Conservation (phyloP, 2,113 vertebrate genomes). For the Girardinichthys multiradiatus region DNA sequence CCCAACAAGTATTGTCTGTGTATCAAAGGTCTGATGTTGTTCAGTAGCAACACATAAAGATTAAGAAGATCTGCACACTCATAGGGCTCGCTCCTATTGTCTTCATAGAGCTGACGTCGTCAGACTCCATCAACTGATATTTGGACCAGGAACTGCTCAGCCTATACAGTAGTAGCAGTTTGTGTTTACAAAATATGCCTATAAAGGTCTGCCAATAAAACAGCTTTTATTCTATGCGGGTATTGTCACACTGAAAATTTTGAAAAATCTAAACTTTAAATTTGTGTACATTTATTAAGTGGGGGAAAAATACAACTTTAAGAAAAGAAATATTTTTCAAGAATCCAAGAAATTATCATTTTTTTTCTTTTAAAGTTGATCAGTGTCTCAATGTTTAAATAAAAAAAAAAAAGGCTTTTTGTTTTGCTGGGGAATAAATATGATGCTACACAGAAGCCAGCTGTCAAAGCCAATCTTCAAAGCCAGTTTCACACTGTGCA, state of each 20-base stretch:
- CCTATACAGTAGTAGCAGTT: neutral
- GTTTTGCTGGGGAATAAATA: neutral
- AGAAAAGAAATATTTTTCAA: too few species aligned
- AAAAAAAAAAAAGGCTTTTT: neutral
- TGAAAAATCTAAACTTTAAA: neutral
- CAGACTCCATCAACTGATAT: neutral
- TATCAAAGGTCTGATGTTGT: constrained; percentile 1
- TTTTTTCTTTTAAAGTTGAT: too few species aligned
- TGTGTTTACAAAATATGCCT: too few species aligned
- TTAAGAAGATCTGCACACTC: neutral
- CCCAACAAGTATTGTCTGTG: constrained; percentile 6
- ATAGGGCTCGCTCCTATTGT: neutral
- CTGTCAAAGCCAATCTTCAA: too few species aligned
- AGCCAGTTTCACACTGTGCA: neutral
- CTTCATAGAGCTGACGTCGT: neutral
- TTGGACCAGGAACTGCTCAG: neutral
- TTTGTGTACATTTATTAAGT: neutral
- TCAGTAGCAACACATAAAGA: neutral
- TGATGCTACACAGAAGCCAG: neutral
- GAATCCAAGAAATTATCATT: too few species aligned
- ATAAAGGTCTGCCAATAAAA: too few species aligned
- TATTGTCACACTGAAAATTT: neutral
- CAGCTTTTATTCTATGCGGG: neutral
- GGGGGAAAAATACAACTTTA: too few species aligned
- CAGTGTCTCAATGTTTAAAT: too few species aligned